Evolutionary conservation across 1,140 invertebrate species (phyloP).

Genomic region (Apolygus lucorum): DNA sequence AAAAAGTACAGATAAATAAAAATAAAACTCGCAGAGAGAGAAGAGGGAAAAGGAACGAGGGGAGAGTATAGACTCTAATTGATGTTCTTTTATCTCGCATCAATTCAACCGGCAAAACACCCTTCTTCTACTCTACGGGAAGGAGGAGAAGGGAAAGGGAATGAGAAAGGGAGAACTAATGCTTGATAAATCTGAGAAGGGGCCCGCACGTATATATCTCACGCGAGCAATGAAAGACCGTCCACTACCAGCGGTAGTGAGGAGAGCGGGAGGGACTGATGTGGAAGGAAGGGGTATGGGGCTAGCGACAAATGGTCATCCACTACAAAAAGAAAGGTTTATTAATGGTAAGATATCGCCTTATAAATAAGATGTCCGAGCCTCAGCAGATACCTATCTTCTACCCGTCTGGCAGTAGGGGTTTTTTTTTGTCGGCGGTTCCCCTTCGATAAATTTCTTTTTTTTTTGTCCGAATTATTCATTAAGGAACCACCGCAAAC

Average conservation of each 20-base stretch:
- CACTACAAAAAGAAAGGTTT: background rate
- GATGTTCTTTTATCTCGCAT: background rate
- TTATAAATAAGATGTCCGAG: slow-evolving; percentile 4
- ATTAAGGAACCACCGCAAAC: too few relatives aligned
- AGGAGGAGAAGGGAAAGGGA: background rate
- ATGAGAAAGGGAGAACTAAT: background rate
- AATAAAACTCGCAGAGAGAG: too few relatives aligned
- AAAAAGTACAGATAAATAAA: too few relatives aligned
- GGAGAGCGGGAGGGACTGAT: background rate
- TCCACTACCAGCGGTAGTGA: background rate
- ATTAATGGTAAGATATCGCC: slow-evolving; percentile 13
- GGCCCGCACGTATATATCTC: background rate
- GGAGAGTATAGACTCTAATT: background rate
- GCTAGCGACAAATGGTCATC: background rate
- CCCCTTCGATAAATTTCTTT: too few relatives aligned
- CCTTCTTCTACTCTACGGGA: background rate
- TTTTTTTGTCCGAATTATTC: too few relatives aligned
- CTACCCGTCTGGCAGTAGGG: too few relatives aligned
- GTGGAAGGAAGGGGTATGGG: background rate
- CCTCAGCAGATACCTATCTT: background rate
- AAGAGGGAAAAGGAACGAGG: background rate
- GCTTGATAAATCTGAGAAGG: slow-evolving; percentile 9
- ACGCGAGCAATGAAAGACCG: background rate
- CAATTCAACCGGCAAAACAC: background rate
- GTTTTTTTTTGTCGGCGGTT: too few relatives aligned